Conservation (phyloP, 2,797 vertebrate genomes). For the Acanthopagrus latus region DNA sequence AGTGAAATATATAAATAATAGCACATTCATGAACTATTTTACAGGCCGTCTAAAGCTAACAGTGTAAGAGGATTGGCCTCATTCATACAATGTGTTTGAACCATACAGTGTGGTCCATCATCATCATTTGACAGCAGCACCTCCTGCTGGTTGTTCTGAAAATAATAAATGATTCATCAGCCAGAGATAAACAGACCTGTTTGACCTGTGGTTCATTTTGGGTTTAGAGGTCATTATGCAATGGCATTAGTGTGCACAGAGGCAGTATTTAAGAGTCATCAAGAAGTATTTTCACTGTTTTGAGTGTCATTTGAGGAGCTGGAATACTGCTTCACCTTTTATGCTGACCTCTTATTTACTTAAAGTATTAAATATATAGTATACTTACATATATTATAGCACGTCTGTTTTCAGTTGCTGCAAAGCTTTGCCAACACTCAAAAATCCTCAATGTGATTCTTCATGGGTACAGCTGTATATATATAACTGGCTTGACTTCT, state of each 20-base stretch:
- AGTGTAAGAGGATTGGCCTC: not conserved
- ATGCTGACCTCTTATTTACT: not conserved
- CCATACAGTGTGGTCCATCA: rapidly evolving
- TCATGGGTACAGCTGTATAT: not conserved
- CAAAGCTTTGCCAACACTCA: not conserved
- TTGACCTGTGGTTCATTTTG: not conserved
- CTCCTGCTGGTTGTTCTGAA: conserved; percentile 61
- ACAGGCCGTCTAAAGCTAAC: not conserved
- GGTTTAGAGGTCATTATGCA: not conserved
- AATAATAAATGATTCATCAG: not conserved
- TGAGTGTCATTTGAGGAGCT: not conserved
- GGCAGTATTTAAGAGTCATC: not conserved
- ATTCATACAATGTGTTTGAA: not conserved
- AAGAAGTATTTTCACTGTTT: not conserved
- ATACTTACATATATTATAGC: not conserved
- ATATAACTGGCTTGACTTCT: not conserved
- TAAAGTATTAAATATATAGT: not conserved
- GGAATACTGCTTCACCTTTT: not conserved
- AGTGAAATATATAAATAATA: not conserved
- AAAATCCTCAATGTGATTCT: not conserved
- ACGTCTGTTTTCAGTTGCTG: not conserved
- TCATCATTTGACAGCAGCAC: conserved; percentile 63
- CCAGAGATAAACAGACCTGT: not conserved
- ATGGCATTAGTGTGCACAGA: not conserved
- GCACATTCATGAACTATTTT: not conserved